Conservation (phyloP, 2,888 invertebrate genomes). For the Escarpia spicata region DNA sequence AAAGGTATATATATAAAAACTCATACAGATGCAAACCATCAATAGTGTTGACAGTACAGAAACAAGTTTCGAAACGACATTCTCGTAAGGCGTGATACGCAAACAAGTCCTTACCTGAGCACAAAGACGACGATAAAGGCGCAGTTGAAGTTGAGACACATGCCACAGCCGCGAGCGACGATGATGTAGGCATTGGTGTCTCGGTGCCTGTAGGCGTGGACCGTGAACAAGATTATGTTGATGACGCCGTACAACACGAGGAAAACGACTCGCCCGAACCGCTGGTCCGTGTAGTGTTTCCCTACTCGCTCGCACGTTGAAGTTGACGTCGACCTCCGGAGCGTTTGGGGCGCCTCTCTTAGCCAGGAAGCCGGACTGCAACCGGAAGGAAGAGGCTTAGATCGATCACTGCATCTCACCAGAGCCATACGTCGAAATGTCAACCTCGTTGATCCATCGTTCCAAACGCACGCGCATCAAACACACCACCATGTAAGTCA, state of each 20-base stretch:
- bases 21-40: background rate
- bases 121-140: conserved; percentile 88
- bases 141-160: conserved; percentile 87
- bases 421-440: background rate
- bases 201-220: conserved; percentile 29
- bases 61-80: background rate
- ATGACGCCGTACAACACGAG: conserved; percentile 76
- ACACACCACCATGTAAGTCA: no score
- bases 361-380: background rate
- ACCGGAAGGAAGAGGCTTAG: background rate
- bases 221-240: conserved; percentile 79
- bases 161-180: conserved; percentile 88
- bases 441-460: no score
- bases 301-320: conserved; percentile 68
- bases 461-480: no score
- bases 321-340: background rate
- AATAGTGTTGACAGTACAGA: background rate
- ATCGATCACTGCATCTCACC: background rate
- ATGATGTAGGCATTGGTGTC: conserved; percentile 78
- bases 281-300: conserved; percentile 85
- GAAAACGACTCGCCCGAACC: conserved; percentile 75
- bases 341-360: background rate
- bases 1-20: background rate
- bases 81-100: background rate
- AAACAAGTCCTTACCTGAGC: conserved; percentile 71